Percentiles rank a stretch among this genome's conserved stretches.
phyloP scores from a whole-genome alignment of 2,113 vertebrate genomes.

The Paradisaea rubra region DNA sequence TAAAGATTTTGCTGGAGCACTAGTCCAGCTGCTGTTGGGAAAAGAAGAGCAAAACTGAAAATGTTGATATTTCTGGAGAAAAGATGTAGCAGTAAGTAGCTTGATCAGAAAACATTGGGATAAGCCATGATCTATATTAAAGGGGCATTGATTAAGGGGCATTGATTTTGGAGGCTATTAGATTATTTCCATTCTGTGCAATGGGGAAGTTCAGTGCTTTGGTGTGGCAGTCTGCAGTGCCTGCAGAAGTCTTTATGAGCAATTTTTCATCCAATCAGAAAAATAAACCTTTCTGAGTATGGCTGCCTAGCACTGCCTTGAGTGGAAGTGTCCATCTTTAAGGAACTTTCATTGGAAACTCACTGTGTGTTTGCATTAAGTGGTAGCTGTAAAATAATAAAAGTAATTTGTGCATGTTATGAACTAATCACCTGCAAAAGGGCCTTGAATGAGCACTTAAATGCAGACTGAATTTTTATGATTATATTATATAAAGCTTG shows the following conservation, averaged over 20 bases:
- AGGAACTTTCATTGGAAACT: neutral
- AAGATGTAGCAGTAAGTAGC: neutral
- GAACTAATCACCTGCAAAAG: neutral
- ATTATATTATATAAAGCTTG: neutral
- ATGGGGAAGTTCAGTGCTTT: neutral
- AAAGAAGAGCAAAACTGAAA: neutral
- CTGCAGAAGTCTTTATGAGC: neutral
- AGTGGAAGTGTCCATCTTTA: neutral
- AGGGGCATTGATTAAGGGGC: neutral
- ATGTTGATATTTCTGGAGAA: neutral
- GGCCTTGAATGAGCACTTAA: neutral
- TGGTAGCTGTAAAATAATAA: neutral
- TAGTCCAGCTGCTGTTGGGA: neutral
- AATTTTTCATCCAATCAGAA: neutral
- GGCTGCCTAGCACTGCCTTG: neutral
- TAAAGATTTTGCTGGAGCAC: neutral
- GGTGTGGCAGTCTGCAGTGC: neutral
- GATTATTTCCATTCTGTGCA: neutral
- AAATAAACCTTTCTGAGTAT: neutral
- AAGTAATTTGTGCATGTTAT: neutral
- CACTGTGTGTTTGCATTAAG: neutral
- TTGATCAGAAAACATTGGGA: neutral
- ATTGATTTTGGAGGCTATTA: neutral
- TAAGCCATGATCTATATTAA: neutral
- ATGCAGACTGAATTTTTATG: neutral